phyloP scores from a whole-genome alignment of 2,888 invertebrate genomes.

The Leucoptera coffeella region DNA sequence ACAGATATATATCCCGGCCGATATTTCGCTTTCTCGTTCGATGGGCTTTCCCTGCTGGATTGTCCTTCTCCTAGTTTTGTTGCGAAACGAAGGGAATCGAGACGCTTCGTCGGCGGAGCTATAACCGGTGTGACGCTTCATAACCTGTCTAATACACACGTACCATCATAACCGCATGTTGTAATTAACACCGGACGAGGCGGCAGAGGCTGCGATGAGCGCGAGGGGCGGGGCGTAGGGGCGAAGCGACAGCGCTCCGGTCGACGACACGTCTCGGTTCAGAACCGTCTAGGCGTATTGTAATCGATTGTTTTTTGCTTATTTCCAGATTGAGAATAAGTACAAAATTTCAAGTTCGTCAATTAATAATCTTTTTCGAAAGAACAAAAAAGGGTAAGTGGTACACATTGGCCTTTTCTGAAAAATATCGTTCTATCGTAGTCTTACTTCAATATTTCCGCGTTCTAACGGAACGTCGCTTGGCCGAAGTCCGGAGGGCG shows the following conservation, averaged over 20 bases:
- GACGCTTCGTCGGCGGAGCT: constrained; percentile 40
- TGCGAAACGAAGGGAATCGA: constrained; percentile 37
- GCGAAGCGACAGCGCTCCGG: constrained; percentile 14
- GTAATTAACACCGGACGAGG: constrained; percentile 42
- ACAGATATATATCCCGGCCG: too few species aligned
- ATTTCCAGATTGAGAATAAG: constrained; percentile 99
- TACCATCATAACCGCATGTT: constrained; percentile 54
- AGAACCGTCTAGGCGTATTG: constrained; percentile 44
- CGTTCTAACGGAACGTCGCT: constrained; percentile 41
- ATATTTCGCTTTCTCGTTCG: too few species aligned
- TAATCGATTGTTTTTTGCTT: constrained; percentile 70
- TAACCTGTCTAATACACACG: constrained; percentile 39
- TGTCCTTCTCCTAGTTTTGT: constrained; percentile 10
- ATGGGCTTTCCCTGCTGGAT: too few species aligned
- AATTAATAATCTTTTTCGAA: constrained; percentile 99
- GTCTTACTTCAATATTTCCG: too few species aligned
- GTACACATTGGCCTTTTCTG: constrained; percentile 56
- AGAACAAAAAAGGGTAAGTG: constrained; percentile 99
- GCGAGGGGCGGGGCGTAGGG: constrained; percentile 13
- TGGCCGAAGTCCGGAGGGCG: constrained; percentile 34
- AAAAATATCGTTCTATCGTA: too few species aligned
- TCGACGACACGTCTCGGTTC: constrained; percentile 48
- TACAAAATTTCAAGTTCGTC: constrained; percentile 98
- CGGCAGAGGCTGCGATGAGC: constrained; percentile 22
- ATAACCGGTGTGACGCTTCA: constrained; percentile 51